Base-by-base conservation (phyloP, 2,888 invertebrate species). In the Patella pellucida region DNA sequence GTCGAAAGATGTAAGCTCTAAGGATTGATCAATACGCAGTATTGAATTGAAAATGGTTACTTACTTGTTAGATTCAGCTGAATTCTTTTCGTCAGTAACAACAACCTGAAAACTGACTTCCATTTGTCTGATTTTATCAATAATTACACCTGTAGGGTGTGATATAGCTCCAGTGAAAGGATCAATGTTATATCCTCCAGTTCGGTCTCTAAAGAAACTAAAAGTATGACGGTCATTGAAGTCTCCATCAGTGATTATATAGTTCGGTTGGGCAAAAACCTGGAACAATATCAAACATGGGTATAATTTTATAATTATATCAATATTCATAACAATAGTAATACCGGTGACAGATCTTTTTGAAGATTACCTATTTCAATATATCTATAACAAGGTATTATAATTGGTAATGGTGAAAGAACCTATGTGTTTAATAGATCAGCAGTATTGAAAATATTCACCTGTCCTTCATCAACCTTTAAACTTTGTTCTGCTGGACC, bases 201-300 rank as follows among this genome's bases (percentile, higher is more conserved):
- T 62, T 14, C 62, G 11, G 62, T 62, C 62, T 62, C 62, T 19
- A 62, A 23, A 62, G 62, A 62, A 62, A 23, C 23, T 19, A 23
- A 15, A 62, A 23, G 62, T 62, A 62, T 62, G 62, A 19, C 62
- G 62, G 23, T 62, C 62, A 62, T 62, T 62, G 14, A 62, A 62
- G 23, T 62, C 62, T 19, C 12, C 9, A 62, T 62, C 62, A 14
- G 62, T 62, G 62, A 62, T 62, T 11, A 23, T 62, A 14, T 62
- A 62, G 62, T 23, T 62, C 12, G 62, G 62, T 15, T 62, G 62
- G 23, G 62, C 62, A 9, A 62, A 62, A 11, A 62, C 62, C 62
- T 62, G 62, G 1, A 62, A 62, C 9, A 62, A 23, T 41, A 41
- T 41, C 9, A 41, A 41, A 41, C 41, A 41, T 41, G 41, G 41